Conservation (phyloP, 2,888 invertebrate species). For the Auanema freiburgensis region DNA sequence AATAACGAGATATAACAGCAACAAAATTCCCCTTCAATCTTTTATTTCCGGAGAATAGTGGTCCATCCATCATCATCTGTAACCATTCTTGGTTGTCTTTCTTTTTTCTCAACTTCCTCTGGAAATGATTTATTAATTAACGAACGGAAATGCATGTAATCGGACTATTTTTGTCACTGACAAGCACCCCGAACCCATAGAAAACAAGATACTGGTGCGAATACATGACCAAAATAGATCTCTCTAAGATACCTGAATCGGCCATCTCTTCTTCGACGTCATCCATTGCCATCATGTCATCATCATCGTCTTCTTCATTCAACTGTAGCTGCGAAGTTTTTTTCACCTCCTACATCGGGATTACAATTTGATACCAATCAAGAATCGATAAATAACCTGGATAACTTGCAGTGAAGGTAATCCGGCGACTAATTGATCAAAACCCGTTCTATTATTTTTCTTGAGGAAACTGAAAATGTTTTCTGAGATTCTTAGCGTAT, state of each 20-base stretch:
- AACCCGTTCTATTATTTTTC: constrained; percentile 28
- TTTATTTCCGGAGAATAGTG: constrained; percentile 36
- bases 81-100: constrained; percentile 33
- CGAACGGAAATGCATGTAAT: neutral
- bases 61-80: constrained; percentile 58
- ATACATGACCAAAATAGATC: neutral
- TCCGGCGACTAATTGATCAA: constrained; percentile 27
- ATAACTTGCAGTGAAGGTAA: constrained; percentile 16
- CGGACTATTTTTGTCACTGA: constrained; percentile 4
- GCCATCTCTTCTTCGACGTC: constrained; percentile 22
- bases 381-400: constrained; percentile 15
- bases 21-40: neutral
- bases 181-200: neutral
- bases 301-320: constrained; percentile 29
- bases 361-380: constrained; percentile 1
- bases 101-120: constrained; percentile 20
- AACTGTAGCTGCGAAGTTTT: constrained; percentile 9
- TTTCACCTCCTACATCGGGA: constrained; percentile 15
- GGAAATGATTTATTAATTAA: constrained; percentile 2
- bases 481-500: neutral
- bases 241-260: constrained; percentile 5
- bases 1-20: neutral
- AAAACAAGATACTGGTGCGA: neutral
- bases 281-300: constrained; percentile 35
- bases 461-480: constrained; percentile 32